Conservation (phyloP, 2,888 invertebrate species). For the Maniola hyperantus region DNA sequence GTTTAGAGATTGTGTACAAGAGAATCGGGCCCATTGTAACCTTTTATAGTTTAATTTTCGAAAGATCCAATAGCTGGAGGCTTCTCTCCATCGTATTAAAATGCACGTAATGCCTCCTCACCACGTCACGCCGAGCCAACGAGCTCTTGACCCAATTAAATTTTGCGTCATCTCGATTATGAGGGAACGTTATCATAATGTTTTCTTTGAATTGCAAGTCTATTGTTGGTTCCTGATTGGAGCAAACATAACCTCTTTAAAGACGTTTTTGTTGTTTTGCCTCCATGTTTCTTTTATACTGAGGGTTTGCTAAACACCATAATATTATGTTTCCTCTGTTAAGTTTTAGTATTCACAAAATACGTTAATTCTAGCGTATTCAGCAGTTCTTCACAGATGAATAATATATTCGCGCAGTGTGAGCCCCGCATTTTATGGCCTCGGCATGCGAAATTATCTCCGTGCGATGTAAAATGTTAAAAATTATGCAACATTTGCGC, state of each 20-base stretch:
- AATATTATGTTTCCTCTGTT: no score
- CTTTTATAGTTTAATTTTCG: background rate
- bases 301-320: no score
- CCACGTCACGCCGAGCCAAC: background rate
- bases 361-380: conserved; percentile 3
- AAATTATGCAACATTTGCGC: conserved; percentile 33
- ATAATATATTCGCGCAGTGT: conserved; percentile 14
- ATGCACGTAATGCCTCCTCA: background rate
- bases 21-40: no score
- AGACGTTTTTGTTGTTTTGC: no score
- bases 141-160: background rate
- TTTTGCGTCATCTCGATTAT: background rate
- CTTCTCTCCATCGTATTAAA: background rate
- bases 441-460: conserved; percentile 19
- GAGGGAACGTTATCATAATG: background rate
- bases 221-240: background rate
- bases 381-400: conserved; percentile 16
- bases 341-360: conserved; percentile 1
- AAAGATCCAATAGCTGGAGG: no score
- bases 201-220: background rate
- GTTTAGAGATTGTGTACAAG: no score
- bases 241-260: no score
- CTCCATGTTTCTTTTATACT: no score
- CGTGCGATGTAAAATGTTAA: conserved; percentile 32
- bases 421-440: conserved; percentile 15